Base-by-base conservation (phyloP, 2,888 invertebrate species). In the Trichacis sp. region DNA sequence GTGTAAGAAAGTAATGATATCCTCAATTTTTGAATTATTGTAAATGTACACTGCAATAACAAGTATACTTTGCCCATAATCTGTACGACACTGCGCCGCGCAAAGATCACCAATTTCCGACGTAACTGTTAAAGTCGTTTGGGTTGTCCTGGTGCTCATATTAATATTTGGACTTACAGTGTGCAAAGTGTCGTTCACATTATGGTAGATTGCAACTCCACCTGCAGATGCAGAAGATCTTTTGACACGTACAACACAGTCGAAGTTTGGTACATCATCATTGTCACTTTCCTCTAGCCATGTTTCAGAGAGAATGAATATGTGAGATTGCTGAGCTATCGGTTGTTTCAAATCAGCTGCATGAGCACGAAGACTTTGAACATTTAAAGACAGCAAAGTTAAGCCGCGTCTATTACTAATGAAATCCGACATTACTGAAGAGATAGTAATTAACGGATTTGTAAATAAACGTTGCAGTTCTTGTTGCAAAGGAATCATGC, bases 261-360 rank as follows among this genome's bases (percentile, higher is more conserved):
- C n/a, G 33, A 58, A 58, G 17, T 51, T 45, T 0, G 51, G 58
- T 20, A 58, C 17, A 3, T 20, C 11, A 36, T 43, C 5, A 15
- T 51, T 11, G 33, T 58, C 46, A 14, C 19, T 20, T 12, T 46
- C 17, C 0, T 29, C 11, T 14, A 47, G 17, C 48, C 59, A 52
- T 5, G 53, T 59, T 48, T 53, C 59, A 8, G 53, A 47, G 12
- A 59, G 33, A 36, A 52, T 46, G 12, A 52, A 38, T 45, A 58
- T 30, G 8, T 51, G 42, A 46, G 40, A 45, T 14, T 48, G 15
- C 36, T 24, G 19, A 18, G 14, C n/a, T 45, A 46, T 15, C 14
- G 40, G 9, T 33, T 46, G 24, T 33, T n/a, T n/a, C n/a, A n/a
- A n/a, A n/a, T n/a, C 58, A 2, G 46, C 1, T 24, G 45, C 30